Evolutionary conservation across 2,113 vertebrate genomes (phyloP), one percentile per base, ranked within the genome.

Genomic region (Datnioides undecimradiatus): DNA sequence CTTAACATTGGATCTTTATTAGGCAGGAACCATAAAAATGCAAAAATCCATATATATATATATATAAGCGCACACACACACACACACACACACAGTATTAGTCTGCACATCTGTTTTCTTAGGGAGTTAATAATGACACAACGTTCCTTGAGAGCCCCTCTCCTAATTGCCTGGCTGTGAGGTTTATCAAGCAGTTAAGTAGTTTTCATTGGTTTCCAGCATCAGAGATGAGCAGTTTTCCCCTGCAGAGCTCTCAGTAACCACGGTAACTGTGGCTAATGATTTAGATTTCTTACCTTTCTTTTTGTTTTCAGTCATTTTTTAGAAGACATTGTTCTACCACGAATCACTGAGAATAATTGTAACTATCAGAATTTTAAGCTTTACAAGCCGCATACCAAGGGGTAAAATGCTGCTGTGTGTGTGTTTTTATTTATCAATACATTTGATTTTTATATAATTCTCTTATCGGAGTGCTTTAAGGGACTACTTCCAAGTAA

Each of bases 251-350:
- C 73, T 66, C 71, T 25, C 19, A 58, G 69, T 79, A 70, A 79
- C 67, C 77, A 86, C 40, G 62, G 80, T 23, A 76, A 80, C 80
- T 45, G 23, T 49, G 34, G n/a, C 52, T 11, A 41, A 48, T 41
- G 23, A 52, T 49, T 34, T 19, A 12, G n/a, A 10, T 27, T 45
- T 65, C 60, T 52, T 31, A 6, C 4, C 19, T 60, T 54, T 41
- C 6, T 14, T 33, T 25, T 33, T 13, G 55, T 70, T 34, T 40
- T 27, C 33, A 12, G 36, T 52, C 1, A 14, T n/a, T 59, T 55
- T 66, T 66, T 33, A 59, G 27, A 33, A 4, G 8, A 60, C 34
- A 23, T 68, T 55, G 5, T n/a, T 80, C 21, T 21, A 23, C 8
- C 4, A 45, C 33, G 19, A 51, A 25, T 0, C 1, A 9, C 23